Evolutionary conservation across 2,113 vertebrate genomes (phyloP).

Genomic region (chimpanzee (Pan troglodytes)): NHGRI_mPanTro3-v2.1_pri NC_072416.2:77121501-77122000

Average conservation of each 20-base stretch:
- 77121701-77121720: not conserved
- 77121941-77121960: not conserved
- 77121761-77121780: not conserved
- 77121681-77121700: not conserved
- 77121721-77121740: not conserved
- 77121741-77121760: rapidly evolving
- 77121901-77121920: not conserved
- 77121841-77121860: not conserved
- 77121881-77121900: no score
- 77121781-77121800: no score
- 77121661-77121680: not conserved
- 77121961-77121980: not conserved
- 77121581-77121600: not conserved
- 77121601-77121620: not conserved
- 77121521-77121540: rapidly evolving
- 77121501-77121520: rapidly evolving
- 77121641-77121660: rapidly evolving
- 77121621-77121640: not conserved
- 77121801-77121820: rapidly evolving
- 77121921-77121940: no score
- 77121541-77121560: rapidly evolving
- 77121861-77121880: not conserved
- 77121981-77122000: not conserved
- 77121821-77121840: rapidly evolving
- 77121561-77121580: not conserved